These are phyloP conservation scores for Dendrolimus houi DNA, from an alignment of 2,888 invertebrate genomes.

Conservation along the genomic window DNA sequence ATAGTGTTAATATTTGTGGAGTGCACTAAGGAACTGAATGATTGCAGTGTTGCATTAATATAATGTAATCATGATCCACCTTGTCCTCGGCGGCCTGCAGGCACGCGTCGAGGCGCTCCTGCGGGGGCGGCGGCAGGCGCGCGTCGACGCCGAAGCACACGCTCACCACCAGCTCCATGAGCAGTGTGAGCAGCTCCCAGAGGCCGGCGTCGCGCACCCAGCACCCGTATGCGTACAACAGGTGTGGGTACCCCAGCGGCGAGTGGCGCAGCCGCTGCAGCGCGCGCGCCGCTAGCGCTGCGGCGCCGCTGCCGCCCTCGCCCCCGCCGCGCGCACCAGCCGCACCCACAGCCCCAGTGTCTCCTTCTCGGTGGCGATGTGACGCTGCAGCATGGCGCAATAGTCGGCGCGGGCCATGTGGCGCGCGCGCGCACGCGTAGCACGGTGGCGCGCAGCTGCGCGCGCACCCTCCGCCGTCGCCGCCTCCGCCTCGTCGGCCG, in stretches of 20 bases:
- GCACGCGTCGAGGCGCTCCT: slow-evolving; percentile 7
- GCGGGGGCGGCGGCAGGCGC: slow-evolving; percentile 26
- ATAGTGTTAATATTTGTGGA: no score
- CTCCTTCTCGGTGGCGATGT: slow-evolving; percentile 4
- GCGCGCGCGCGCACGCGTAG: slow-evolving; percentile 21
- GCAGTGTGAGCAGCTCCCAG: slow-evolving; percentile 84
- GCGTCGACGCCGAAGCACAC: slow-evolving; percentile 73
- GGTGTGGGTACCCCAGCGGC: slow-evolving; percentile 34
- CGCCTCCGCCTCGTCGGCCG: slow-evolving; percentile 20
- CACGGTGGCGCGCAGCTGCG: slow-evolving; percentile 17
- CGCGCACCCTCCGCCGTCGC: slow-evolving; percentile 13
- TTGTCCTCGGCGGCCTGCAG: slow-evolving; percentile 23
- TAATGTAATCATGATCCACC: no score
- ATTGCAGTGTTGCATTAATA: no score
- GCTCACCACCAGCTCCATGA: slow-evolving; percentile 81
- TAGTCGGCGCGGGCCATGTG: slow-evolving; percentile 11
- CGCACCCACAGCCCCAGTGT: slow-evolving; percentile 9
- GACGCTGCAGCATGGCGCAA: slow-evolving; percentile 13
- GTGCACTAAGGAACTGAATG: no score
- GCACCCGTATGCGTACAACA: slow-evolving; percentile 39
- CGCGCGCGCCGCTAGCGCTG: slow-evolving; percentile 14
- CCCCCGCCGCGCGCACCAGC: slow-evolving; percentile 27
- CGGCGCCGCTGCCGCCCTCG: slow-evolving; percentile 26
- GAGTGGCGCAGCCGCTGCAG: slow-evolving; percentile 20
- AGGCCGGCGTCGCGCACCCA: slow-evolving; percentile 80